These are phyloP conservation scores for Adoxophyes honmai DNA, from an alignment of 1,140 invertebrate genomes.

Conservation along the genomic window DNA sequence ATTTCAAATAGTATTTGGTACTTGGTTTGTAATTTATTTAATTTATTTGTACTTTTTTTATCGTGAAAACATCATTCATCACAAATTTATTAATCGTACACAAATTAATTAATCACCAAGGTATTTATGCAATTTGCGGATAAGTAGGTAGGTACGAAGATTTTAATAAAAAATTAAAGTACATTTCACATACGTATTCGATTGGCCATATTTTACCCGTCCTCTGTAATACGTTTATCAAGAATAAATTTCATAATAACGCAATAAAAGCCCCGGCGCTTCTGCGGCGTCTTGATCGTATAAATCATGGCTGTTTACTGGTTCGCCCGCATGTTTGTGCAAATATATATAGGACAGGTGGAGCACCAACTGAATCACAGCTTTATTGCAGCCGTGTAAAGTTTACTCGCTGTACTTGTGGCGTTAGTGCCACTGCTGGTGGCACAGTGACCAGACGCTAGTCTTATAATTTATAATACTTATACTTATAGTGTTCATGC, in stretches of 20 bases:
- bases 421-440: not conserved
- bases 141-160: no score
- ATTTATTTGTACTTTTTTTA: no score
- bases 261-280: constrained; percentile 16
- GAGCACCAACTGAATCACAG: not conserved
- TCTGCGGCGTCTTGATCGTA: constrained; percentile 3
- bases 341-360: not conserved
- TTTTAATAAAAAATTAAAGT: no score
- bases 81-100: no score
- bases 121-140: no score
- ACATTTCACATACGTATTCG: not conserved
- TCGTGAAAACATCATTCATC: no score
- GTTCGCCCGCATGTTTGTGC: not conserved
- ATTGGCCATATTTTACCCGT: not conserved
- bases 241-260: constrained; percentile 20
- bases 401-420: not conserved
- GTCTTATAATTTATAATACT: no score
- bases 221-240: not conserved
- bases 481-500: not conserved
- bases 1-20: no score
- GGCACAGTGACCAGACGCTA: not conserved
- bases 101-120: no score
- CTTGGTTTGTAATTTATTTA: no score
- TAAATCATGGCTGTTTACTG: constrained; percentile 19
- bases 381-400: not conserved